A percentile compares a stretch with the other conserved stretches of the same genome.
Evolutionary conservation across 2,888 invertebrate species (phyloP).

Genomic region (Vannuccia rotundouncinata): DNA sequence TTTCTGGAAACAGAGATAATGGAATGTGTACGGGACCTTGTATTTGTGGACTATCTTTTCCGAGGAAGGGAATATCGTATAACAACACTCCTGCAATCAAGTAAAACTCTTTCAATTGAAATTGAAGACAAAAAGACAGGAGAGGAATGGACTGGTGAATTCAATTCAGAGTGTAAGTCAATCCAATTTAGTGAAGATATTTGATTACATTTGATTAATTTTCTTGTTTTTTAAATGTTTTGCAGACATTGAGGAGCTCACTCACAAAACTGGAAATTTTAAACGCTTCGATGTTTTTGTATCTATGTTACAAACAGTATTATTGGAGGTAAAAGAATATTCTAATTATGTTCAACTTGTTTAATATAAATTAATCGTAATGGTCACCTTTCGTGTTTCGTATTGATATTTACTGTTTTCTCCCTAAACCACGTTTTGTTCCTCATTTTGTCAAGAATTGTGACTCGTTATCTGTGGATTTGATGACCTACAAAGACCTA

Average conservation of each 20-base stretch:
- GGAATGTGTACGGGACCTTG: slow-evolving; percentile 16
- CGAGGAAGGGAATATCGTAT: slow-evolving; percentile 9
- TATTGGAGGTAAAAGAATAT: not conserved
- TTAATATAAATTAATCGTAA: not conserved
- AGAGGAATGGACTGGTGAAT: not conserved
- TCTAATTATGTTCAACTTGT: no score
- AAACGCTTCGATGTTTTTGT: slow-evolving; percentile 35
- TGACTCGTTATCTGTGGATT: slow-evolving; percentile 30
- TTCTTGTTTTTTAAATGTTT: no score
- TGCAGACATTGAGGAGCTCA: slow-evolving; percentile 35
- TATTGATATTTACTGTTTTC: not conserved
- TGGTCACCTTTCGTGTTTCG: not conserved
- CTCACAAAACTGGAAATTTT: slow-evolving; percentile 35
- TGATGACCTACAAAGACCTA: slow-evolving; percentile 31
- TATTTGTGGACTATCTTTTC: slow-evolving; percentile 1
- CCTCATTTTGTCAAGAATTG: slow-evolving; percentile 9
- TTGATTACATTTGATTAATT: not conserved
- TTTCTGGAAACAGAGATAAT: no score
- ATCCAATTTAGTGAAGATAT: not conserved
- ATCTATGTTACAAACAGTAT: slow-evolving; percentile 31
- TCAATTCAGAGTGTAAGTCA: not conserved
- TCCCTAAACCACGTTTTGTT: not conserved
- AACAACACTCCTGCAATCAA: not conserved
- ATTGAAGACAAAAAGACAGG: slow-evolving; percentile 11
- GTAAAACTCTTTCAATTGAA: not conserved